Evolutionary conservation across 2,888 invertebrate species (phyloP), one percentile per base, ranked within the genome.

Genomic region (Lamellibrachia satsuma): DNA sequence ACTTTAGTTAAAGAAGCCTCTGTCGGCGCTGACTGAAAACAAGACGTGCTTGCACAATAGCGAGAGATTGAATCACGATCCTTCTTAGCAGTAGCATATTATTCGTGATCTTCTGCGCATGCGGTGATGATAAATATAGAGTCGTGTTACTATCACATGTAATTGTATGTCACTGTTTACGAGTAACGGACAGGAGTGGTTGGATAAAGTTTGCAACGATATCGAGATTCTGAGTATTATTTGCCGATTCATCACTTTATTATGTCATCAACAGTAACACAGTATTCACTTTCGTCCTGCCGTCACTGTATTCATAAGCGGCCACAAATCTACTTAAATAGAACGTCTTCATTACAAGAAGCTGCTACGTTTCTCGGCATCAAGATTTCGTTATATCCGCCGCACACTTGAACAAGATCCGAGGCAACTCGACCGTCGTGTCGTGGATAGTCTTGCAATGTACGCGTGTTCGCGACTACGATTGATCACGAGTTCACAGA

Each of bases 101-200:
- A 75, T 75, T 75, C 75, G 0, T 75, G 75, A 75, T 75, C 15
- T 75, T 75, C n/a, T 75, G 4, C 75, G 75, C 75, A 75, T 75
- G 22, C 75, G 75, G 75, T n/a, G 75, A 75, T 75, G 75, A 75
- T 75, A 75, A 75, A 75, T 22, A n/a, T 75, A 75, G 75, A 75
- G 75, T 75, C 75, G 15, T 75, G 75, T 75, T 75, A 22, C 75
- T 75, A 75, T 4, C 75, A 22, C 15, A 75, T n/a, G 15, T 75
- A 22, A n/a, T 75, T 75, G 75, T 3, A n/a, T 75, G 22, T 75
- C 75, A 75, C 11, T 75, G 22, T n/a, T 9, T 15, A 22, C 22
- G 75, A 55, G 55, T 55, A 55, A 55, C 55, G 9, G 3, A 1
- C 55, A 55, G 55, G 8, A 55, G 55, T 55, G 9, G 75, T 6